Base-by-base conservation (phyloP, 2,113 vertebrate species). In the Atlantisia rogersi region DNA sequence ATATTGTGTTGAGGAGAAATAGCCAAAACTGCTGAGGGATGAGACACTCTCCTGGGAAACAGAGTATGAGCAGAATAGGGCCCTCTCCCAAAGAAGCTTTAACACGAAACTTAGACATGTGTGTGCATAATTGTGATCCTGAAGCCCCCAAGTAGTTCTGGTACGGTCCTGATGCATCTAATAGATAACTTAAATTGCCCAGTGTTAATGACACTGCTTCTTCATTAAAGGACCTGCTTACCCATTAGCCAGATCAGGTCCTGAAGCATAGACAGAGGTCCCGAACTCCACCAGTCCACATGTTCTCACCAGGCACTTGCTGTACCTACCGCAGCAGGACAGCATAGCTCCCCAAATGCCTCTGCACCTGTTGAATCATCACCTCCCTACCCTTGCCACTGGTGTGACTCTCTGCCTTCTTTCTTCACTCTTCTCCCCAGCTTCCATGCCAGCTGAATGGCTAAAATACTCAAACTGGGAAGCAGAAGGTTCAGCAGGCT, bases 341-440 rank as follows among this genome's bases (percentile, higher is more conserved):
- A 6, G 9, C 35, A 21, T 32, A 39, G 37, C 10, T 64, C 29
- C 31, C 15, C 5, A 5, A 19, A 46, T 31, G 29, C 37, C 42
- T 74, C 60, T 73, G 40, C 0, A 0, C 15, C 63, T 40, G 6
- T 31, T 19, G 0, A 16, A 5, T 40, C 3, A 3, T 24, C 55
- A 48, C 28, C 31, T 65, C 12, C 15, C 25, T 28, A 26, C 32
- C 15, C n/a, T 35, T n/a, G 28, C 22, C 28, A 39, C 16, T 0
- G 0, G 14, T 3, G 3, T 35, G 22, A n/a, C 22, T 39, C 82
- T 39, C 55, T 74, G 17, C 29, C 37, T 68, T 58, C n/a, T 77
- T 60, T 77, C 55, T 50, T 78, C 60, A 82, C 24, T 20, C 60
- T 12, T 79, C 10, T 63, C 32, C 48, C 24, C 11, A 10, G 32